phyloP scores from a whole-genome alignment of 2,113 vertebrate genomes.

The Hippocampus zosterae region DNA sequence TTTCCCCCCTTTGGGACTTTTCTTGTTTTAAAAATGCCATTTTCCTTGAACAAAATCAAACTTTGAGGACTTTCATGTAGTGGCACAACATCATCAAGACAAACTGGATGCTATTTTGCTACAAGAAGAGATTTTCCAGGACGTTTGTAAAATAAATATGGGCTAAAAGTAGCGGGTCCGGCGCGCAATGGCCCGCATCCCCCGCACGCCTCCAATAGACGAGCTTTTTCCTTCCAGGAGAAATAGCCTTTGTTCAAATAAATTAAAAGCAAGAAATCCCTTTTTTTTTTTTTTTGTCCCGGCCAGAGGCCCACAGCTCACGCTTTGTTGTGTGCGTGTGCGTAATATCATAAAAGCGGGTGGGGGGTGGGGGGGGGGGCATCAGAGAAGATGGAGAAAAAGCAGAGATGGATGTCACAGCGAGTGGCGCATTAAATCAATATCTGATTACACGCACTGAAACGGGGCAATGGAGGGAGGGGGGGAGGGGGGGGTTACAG shows the following conservation, averaged over 20 bases:
- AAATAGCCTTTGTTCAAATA: slow-evolving; percentile 6
- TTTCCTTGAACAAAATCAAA: no score
- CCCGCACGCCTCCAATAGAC: background rate
- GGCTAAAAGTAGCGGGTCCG: no score
- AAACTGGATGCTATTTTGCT: no score
- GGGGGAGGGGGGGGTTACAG: background rate
- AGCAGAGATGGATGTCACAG: slow-evolving; percentile 5
- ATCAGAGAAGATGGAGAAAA: slow-evolving; percentile 6
- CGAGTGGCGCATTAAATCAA: slow-evolving; percentile 10
- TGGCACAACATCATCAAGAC: no score
- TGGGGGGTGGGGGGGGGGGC: background rate
- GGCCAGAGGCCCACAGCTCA: background rate
- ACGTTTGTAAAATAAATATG: no score
- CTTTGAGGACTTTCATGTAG: no score
- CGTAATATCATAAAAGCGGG: slow-evolving; percentile 6
- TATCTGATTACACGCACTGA: slow-evolving; percentile 11
- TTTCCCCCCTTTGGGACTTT: no score
- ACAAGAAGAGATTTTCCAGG: no score
- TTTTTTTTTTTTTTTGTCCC: background rate
- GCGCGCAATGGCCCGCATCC: background rate
- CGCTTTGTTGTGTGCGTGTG: background rate
- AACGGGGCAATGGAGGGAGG: background rate
- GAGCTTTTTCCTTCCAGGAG: slow-evolving; percentile 2
- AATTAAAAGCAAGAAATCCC: slow-evolving; percentile 3
- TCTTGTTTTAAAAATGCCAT: no score